Base-by-base conservation (phyloP, 2,888 invertebrate genomes). In the Oxyteleia sp. region DNA sequence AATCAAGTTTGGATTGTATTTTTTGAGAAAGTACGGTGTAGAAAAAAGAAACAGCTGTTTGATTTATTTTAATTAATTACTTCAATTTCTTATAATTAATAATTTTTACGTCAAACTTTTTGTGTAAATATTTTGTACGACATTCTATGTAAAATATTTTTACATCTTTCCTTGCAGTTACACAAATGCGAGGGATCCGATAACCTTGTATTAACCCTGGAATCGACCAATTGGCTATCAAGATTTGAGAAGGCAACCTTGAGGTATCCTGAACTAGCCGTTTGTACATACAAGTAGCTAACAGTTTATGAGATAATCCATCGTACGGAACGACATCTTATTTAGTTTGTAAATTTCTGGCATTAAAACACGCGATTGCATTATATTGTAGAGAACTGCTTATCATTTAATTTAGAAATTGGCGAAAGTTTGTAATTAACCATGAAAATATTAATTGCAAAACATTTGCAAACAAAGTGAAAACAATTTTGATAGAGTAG, bases 161-260 rank as follows among this genome's bases (percentile, higher is more conserved):
- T 76, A 68, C 57, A 72, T 76, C 61, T 61, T 61, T 68, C 47
- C 57, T 71, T 69, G 47, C 78, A 49, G 72, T 74, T 78, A 57
- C 66, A 68, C 51, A 68, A 83, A 78, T 35, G 47, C 57, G 15
- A 82, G 57, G 38, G 78, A 72, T 78, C 78, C 64, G 72, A 78
- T 78, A 78, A 82, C 78, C 76, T 82, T 82, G 76, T 72, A 61
- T 76, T 76, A 72, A 82, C 82, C 82, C 71, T 71, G 75, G 64
- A 75, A 71, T 82, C 75, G 59, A 47, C 63, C 82, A 64, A 63
- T 81, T 57, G 81, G 55, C 61, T 74, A 81, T 81, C 74, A 81
- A 81, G 81, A 81, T 81, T 74, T 81, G 68, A 81, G 63, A 43
- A 68, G 68, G 61, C 61, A 81, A 69, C 81, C 81, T 82, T 76